phyloP scores from a whole-genome alignment of 2,797 vertebrate genomes.

The Ibycter americanus region DNA sequence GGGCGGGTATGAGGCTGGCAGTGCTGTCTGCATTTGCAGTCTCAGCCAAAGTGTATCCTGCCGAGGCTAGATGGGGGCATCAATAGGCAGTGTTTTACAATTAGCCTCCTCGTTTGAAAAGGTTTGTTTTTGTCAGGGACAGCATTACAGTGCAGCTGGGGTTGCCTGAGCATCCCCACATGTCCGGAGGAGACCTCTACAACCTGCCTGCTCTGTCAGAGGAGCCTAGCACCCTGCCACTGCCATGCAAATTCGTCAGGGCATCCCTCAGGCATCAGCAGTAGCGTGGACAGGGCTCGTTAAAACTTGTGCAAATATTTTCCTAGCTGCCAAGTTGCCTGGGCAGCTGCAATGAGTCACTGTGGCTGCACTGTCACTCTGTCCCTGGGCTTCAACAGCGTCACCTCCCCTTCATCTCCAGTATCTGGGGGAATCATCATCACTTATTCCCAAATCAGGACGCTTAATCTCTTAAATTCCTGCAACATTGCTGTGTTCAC shows the following conservation, averaged over 20 bases:
- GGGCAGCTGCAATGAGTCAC: constrained; percentile 35
- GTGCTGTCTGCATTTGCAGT: fast-evolving
- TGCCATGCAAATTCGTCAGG: not conserved
- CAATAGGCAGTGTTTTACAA: not conserved
- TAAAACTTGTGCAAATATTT: constrained; percentile 50
- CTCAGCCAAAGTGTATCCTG: not conserved
- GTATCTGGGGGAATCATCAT: constrained; percentile 50
- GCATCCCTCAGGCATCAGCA: not conserved
- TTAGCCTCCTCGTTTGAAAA: not conserved
- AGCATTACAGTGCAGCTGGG: not conserved
- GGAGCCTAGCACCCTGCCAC: not conserved
- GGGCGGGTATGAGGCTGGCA: not conserved
- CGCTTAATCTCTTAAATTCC: constrained; percentile 56
- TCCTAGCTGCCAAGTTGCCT: constrained; percentile 25
- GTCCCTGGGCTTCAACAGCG: constrained; percentile 29
- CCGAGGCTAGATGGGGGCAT: not conserved
- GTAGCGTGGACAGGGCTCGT: not conserved
- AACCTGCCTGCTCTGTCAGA: not conserved
- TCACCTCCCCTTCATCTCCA: constrained; percentile 47
- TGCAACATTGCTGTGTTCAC: not conserved
- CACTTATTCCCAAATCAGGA: not conserved
- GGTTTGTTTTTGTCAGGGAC: not conserved
- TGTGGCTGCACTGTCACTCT: not conserved
- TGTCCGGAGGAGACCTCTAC: not conserved
- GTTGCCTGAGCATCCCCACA: not conserved